Evolutionary conservation across 1,140 invertebrate species (phyloP).

Genomic region (Fopius arisanus): DNA sequence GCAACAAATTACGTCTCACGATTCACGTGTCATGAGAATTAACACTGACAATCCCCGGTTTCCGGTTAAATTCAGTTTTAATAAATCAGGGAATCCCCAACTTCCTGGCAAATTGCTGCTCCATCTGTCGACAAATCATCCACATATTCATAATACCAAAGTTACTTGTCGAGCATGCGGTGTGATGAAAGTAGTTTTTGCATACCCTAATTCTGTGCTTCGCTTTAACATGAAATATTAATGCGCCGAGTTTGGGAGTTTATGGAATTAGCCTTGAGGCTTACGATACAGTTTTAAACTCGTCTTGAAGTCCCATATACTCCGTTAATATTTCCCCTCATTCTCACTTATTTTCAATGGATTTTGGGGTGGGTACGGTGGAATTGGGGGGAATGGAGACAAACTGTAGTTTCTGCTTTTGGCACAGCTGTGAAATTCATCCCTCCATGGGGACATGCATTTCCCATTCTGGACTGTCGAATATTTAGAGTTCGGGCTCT

Average conservation of each 20-base stretch:
- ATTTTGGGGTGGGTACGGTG: background rate
- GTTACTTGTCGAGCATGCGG: background rate
- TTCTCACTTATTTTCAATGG: background rate
- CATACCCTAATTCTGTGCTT: background rate
- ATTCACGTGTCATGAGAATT: too few relatives aligned
- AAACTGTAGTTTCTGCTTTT: conserved; percentile 8
- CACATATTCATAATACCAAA: background rate
- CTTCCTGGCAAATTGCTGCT: background rate
- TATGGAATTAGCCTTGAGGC: background rate
- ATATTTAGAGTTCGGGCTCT: conserved; percentile 1
- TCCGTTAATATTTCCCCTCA: background rate
- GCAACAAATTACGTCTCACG: too few relatives aligned
- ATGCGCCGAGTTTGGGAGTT: background rate
- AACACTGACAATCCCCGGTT: too few relatives aligned
- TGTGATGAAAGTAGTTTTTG: background rate
- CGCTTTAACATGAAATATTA: background rate
- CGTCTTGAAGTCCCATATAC: background rate
- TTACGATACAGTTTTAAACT: background rate
- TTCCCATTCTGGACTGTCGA: background rate
- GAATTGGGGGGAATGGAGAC: background rate
- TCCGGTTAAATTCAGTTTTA: too few relatives aligned
- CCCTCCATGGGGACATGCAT: background rate
- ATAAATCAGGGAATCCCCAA: background rate
- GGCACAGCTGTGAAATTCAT: background rate
- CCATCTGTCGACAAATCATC: background rate